phyloP scores from a whole-genome alignment of 2,888 invertebrate species.

The Leucophora obtusa region DNA sequence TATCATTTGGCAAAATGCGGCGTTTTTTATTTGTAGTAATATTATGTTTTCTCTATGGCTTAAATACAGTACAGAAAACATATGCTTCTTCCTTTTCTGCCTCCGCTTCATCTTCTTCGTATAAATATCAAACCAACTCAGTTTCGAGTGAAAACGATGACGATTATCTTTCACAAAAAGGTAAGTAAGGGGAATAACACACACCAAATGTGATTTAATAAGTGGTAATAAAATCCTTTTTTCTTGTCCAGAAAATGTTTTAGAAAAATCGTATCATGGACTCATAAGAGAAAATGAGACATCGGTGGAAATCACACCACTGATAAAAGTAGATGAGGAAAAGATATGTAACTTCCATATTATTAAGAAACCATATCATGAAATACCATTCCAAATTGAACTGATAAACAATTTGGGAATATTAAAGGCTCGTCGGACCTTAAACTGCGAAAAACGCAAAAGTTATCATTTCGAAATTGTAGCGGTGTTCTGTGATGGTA shows the following conservation, averaged over 20 bases:
- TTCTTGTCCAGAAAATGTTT: conserved; percentile 76
- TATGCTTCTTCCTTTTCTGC: conserved; percentile 40
- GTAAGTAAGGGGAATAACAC: conserved; percentile 59
- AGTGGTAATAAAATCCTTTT: background rate
- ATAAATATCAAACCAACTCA: conserved; percentile 61
- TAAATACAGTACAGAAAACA: conserved; percentile 42
- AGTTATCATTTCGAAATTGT: conserved; percentile 98
- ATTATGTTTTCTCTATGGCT: conserved; percentile 48
- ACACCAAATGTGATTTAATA: background rate
- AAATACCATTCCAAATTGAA: conserved; percentile 93
- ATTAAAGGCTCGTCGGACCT: conserved; percentile 87
- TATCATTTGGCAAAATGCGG: conserved; percentile 50
- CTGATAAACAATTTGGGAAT: conserved; percentile 88
- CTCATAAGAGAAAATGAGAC: conserved; percentile 95
- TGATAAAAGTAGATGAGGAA: conserved; percentile 89
- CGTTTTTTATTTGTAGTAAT: conserved; percentile 31
- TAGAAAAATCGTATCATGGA: conserved; percentile 94
- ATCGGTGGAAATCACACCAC: conserved; percentile 94
- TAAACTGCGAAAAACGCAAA: conserved; percentile 95
- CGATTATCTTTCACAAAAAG: conserved; percentile 75
- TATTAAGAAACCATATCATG: conserved; percentile 94
- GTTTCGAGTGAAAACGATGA: conserved; percentile 75
- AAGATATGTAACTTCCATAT: conserved; percentile 93
- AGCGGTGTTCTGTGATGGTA: conserved; percentile 93
- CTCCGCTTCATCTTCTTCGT: conserved; percentile 38